These are phyloP conservation scores for Catostomus latipinnis DNA, from an alignment of 2,797 vertebrate species.

Conservation along the genomic window DNA sequence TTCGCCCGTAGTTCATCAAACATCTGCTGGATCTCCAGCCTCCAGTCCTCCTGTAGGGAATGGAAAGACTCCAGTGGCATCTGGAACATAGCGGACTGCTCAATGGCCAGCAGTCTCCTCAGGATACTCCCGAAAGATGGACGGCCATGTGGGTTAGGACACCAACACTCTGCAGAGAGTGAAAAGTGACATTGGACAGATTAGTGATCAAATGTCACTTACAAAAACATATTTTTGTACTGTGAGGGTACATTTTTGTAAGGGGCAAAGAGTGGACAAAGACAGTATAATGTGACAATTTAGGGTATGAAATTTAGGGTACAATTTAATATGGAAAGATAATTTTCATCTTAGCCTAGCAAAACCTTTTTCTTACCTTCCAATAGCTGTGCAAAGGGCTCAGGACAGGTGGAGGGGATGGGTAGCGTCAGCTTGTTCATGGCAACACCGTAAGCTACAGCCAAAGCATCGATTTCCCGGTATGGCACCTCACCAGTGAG, in stretches of 20 bases:
- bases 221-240: too few relatives aligned
- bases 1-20: conserved; percentile 91
- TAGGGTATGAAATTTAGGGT: too few relatives aligned
- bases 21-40: conserved; percentile 91
- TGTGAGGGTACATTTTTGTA: too few relatives aligned
- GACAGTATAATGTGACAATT: too few relatives aligned
- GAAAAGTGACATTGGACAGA: neutral
- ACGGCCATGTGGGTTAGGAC: conserved; percentile 84
- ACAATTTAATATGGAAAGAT: too few relatives aligned
- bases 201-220: too few relatives aligned
- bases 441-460: conserved; percentile 91
- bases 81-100: conserved; percentile 90
- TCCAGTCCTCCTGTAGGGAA: conserved; percentile 93
- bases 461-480: conserved; percentile 89
- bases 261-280: too few relatives aligned
- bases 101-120: conserved; percentile 81
- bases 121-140: conserved; percentile 86
- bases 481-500: conserved; percentile 93
- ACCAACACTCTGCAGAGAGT: conserved; percentile 85
- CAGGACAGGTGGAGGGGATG: conserved; percentile 90
- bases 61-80: conserved; percentile 94
- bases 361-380: conserved; percentile 75
- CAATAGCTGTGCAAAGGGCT: conserved; percentile 88
- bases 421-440: conserved; percentile 94
- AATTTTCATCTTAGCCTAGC: neutral